These are phyloP conservation scores for Contarinia nasturtii DNA, from an alignment of 1,140 invertebrate species.

Conservation along the genomic window DNA sequence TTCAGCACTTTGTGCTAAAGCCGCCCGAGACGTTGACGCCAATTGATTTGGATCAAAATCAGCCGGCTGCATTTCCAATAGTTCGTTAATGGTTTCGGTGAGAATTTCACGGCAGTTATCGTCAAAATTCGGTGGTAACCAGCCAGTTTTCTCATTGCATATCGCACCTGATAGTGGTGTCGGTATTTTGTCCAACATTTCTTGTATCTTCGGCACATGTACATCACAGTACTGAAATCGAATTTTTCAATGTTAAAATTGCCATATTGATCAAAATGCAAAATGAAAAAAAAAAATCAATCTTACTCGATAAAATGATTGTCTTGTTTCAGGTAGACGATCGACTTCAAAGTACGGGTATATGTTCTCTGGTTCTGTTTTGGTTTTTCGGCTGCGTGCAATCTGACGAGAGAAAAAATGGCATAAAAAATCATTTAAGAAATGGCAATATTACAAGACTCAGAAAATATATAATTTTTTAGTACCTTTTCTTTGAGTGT, in stretches of 20 bases:
- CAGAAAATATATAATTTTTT: too few species aligned
- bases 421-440: too few species aligned
- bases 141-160: slow-evolving; percentile 54
- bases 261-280: too few species aligned
- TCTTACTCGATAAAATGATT: slow-evolving; percentile 15
- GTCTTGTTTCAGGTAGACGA: slow-evolving; percentile 15
- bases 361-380: too few species aligned
- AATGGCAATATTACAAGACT: too few species aligned
- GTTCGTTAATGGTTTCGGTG: slow-evolving; percentile 34
- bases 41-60: too few species aligned
- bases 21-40: too few species aligned
- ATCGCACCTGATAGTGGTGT: slow-evolving; percentile 34
- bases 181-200: slow-evolving; percentile 48
- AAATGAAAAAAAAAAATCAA: too few species aligned
- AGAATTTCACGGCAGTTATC: slow-evolving; percentile 46
- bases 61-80: slow-evolving; percentile 26
- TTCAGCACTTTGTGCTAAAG: too few species aligned
- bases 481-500: background rate
- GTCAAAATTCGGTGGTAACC: slow-evolving; percentile 47
- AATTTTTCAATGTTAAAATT: too few species aligned
- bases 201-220: slow-evolving; percentile 64
- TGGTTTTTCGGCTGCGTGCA: too few species aligned
- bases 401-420: too few species aligned
- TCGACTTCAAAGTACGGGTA: slow-evolving; percentile 21
- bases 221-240: slow-evolving; percentile 76